These are phyloP conservation scores for Nylanderia fulva DNA, from an alignment of 1,140 invertebrate species.

Conservation along the genomic window DNA sequence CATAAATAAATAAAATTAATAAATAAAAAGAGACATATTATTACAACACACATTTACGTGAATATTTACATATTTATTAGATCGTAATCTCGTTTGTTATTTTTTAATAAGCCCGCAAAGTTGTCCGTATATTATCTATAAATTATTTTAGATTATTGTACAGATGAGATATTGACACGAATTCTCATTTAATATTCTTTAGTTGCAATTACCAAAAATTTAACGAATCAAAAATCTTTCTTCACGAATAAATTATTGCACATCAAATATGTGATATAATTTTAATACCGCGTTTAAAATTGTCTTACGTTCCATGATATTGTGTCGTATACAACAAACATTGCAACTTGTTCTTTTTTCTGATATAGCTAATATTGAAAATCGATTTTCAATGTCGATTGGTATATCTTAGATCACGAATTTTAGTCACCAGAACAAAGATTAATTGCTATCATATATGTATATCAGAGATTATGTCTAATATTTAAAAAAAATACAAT, in stretches of 20 bases:
- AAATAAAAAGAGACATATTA: neutral
- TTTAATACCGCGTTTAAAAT: neutral
- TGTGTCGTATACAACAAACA: neutral
- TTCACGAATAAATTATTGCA: neutral
- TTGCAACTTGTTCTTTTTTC: neutral
- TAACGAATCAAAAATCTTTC: neutral
- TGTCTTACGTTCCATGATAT: neutral
- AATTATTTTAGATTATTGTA: neutral
- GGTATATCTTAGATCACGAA: neutral
- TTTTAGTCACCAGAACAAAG: neutral
- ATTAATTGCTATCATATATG: neutral
- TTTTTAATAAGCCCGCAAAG: too few species aligned
- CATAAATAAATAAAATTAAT: neutral
- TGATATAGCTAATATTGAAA: constrained; percentile 40
- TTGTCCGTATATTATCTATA: neutral
- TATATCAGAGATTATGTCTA: neutral
- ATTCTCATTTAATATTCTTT: neutral
- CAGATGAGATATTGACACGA: neutral
- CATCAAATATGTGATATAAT: neutral
- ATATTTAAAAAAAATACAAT: neutral
- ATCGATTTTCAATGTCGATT: neutral
- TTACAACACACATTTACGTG: neutral
- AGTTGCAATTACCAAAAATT: neutral
- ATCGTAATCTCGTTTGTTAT: neutral
- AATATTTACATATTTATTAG: neutral